Conservation (phyloP, 2,888 invertebrate genomes). For the Amiota communis region DNA sequence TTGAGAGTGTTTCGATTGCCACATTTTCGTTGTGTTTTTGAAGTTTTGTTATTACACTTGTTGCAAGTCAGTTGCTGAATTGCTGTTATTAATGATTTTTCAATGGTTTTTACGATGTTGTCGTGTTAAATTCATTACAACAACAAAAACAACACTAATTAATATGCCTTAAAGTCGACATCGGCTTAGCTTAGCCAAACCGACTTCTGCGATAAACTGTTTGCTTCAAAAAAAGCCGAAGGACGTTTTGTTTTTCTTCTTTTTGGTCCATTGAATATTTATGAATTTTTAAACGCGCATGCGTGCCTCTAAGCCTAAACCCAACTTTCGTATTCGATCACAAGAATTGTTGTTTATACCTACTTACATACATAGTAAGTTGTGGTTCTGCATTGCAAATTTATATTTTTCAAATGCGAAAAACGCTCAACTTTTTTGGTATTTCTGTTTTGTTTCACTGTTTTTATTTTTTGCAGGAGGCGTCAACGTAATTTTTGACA, state of each 20-base stretch:
- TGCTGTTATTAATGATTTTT: constrained; percentile 13
- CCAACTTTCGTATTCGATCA: constrained; percentile 20
- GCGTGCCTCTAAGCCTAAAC: constrained; percentile 4
- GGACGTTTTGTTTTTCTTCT: constrained; percentile 2
- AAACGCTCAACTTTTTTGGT: not conserved
- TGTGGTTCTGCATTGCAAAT: too few species aligned
- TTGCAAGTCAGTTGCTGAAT: not conserved
- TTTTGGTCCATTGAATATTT: constrained; percentile 13
- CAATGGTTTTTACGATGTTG: constrained; percentile 5
- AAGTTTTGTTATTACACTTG: not conserved
- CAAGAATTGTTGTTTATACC: constrained; percentile 6
- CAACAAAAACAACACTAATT: constrained; percentile 11
- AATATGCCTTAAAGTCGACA: constrained; percentile 12
- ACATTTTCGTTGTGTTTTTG: not conserved
- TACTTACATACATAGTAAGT: not conserved
- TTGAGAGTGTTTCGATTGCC: not conserved
- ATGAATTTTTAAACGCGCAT: constrained; percentile 6
- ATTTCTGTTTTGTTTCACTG: not conserved
- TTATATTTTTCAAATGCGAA: too few species aligned
- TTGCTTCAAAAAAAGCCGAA: constrained; percentile 8
- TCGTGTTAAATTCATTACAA: constrained; percentile 3
- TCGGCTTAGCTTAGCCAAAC: not conserved
- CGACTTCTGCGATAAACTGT: not conserved
- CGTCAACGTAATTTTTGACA: constrained; percentile 25
- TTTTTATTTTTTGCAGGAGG: constrained; percentile 3